phyloP scores from a whole-genome alignment of 2,113 vertebrate species.

The Notothenia rossii region DNA sequence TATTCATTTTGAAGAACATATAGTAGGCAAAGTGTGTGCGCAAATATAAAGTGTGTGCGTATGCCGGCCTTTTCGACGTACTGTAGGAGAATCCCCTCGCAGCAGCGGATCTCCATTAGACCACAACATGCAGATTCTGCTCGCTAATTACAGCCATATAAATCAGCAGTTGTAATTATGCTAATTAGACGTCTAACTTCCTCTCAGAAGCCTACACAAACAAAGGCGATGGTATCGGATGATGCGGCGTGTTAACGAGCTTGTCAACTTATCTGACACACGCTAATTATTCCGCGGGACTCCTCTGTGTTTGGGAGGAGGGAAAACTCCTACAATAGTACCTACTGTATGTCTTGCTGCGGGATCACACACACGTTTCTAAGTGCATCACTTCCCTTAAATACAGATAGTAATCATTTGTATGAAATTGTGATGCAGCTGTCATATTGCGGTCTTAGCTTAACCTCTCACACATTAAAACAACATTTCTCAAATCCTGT shows the following conservation, averaged over 20 bases:
- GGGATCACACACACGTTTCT: conserved; percentile 13
- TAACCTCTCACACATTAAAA: neutral
- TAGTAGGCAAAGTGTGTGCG: conserved; percentile 2
- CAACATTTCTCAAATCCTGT: neutral
- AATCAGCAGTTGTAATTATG: conserved; percentile 83
- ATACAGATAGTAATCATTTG: neutral
- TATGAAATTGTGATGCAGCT: conserved; percentile 13
- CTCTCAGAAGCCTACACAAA: conserved; percentile 81
- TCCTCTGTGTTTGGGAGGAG: conserved; percentile 55
- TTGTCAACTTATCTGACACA: conserved; percentile 82
- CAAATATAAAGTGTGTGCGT: neutral
- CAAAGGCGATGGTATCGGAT: conserved; percentile 77
- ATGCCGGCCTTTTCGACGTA: neutral
- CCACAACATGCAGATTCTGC: conserved; percentile 65
- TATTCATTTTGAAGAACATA: neutral
- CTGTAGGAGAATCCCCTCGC: conserved; percentile 39
- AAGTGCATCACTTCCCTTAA: neutral
- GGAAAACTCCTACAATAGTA: neutral
- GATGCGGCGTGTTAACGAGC: conserved; percentile 82
- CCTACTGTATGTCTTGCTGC: neutral
- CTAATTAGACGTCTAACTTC: conserved; percentile 83
- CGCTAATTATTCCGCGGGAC: conserved; percentile 78
- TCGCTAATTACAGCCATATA: conserved; percentile 82
- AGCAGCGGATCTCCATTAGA: conserved; percentile 55
- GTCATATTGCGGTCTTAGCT: neutral